phyloP scores from a whole-genome alignment of 1,140 invertebrate species.

The Diorhabda elongata region DNA sequence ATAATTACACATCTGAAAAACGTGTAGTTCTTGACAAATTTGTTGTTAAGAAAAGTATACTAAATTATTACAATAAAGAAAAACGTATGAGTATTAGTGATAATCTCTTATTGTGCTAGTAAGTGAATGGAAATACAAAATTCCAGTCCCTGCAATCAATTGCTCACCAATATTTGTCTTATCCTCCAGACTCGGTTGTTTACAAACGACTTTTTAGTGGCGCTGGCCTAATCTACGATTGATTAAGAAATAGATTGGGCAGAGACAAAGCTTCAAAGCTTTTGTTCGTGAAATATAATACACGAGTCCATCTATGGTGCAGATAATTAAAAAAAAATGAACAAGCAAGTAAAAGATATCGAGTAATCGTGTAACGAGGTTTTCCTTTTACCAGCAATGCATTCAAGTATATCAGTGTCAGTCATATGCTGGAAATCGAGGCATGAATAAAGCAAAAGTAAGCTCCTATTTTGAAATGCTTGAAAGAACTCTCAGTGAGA shows the following conservation, averaged over 20 bases:
- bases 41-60: constrained; percentile 24
- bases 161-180: constrained; percentile 9
- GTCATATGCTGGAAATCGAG: too few relatives aligned
- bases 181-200: constrained; percentile 6
- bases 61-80: constrained; percentile 22
- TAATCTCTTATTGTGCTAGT: neutral
- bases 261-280: constrained; percentile 15
- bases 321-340: too few relatives aligned
- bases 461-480: too few relatives aligned
- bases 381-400: too few relatives aligned
- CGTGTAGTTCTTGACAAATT: constrained; percentile 16
- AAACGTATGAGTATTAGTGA: neutral
- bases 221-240: constrained; percentile 13
- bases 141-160: neutral
- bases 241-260: constrained; percentile 5
- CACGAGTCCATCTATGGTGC: neutral
- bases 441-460: too few relatives aligned
- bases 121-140: constrained; percentile 21
- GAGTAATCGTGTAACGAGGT: too few relatives aligned
- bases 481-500: too few relatives aligned
- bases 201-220: constrained; percentile 16
- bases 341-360: too few relatives aligned
- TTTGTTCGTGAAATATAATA: constrained; percentile 18
- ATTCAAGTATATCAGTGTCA: too few relatives aligned
- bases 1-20: neutral